Evolutionary conservation across 1,140 invertebrate genomes (phyloP), one percentile per base, ranked within the genome.

Genomic region (Euborellia annulipes): DNA sequence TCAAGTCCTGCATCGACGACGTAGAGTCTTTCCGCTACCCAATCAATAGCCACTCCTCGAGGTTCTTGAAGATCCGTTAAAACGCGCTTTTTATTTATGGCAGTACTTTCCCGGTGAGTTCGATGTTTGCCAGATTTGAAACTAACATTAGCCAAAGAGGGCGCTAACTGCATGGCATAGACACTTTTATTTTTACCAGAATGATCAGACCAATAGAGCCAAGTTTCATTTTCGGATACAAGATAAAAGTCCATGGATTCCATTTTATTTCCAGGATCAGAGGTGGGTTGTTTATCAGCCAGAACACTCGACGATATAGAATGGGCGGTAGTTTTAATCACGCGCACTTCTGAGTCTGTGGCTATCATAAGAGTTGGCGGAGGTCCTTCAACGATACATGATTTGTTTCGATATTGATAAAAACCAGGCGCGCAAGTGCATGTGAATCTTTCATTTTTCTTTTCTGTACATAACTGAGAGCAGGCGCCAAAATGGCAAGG

Each of bases 21-120:
- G 62, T 87, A 90, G 14, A 90, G 60, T 42, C 74, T 67, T 47
- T 73, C 68, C 0, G 75, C 71, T 3, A 82, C 65, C 73, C 80
- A 85, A 62, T 91, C 86, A 16, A 90, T 70, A 3, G 79, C 74
- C 32, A 92, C 62, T 11, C 82, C 83, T 54, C 79, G 73, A 0
- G 85, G 79, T 42, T 72, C 66, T 14, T 64, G 58, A 23, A 75
- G 54, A 47, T 67, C 65, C 3, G 52, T 53, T 21, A 66, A 27
- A 27, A 27, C 23, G 23, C 23, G 23, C 11, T 6, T 4, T 27
- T 27, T 27, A 6, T 27, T 27, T 4, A 4, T 11, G 23, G 23
- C 11, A 11, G 23, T 4, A 6, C 4, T 27, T 27, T 27, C 23
- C 4, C 23, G 23, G 11, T 27, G 23, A 4, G 23, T 11, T 11